Conservation (phyloP, 2,113 vertebrate species). For the Ctenomys sociabilis region DNA sequence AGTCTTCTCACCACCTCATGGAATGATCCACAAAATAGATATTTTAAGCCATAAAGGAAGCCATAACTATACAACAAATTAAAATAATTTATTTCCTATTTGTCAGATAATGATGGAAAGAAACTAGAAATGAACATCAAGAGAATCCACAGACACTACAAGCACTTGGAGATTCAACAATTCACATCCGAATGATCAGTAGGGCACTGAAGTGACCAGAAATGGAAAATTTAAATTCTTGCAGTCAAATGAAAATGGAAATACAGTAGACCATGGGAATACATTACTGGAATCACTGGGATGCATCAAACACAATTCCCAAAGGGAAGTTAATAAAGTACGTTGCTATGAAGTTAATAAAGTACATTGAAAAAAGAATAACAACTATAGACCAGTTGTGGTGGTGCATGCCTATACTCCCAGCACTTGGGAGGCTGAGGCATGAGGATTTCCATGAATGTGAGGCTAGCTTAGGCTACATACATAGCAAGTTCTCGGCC, state of each 20-base stretch:
- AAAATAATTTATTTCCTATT: no score
- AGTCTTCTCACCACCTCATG: not conserved
- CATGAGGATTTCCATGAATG: not conserved
- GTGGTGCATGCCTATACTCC: no score
- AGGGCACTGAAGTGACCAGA: not conserved
- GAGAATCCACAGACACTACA: not conserved
- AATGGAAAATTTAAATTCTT: not conserved
- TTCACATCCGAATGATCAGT: not conserved
- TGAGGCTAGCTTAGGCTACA: not conserved
- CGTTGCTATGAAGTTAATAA: not conserved
- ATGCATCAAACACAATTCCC: not conserved
- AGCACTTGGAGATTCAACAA: not conserved
- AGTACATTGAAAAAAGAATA: not conserved
- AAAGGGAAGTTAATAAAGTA: not conserved
- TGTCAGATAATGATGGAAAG: not conserved
- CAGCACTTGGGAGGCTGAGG: no score
- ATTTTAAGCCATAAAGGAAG: not conserved
- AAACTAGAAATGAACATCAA: not conserved
- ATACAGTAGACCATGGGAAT: not conserved
- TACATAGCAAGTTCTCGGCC: not conserved
- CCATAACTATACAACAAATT: not conserved
- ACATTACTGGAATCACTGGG: not conserved
- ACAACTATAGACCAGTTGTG: not conserved
- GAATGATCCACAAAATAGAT: not conserved
- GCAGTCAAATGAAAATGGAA: no score